phyloP scores from a whole-genome alignment of 2,888 invertebrate genomes.

The Oligia fasciuncula region DNA sequence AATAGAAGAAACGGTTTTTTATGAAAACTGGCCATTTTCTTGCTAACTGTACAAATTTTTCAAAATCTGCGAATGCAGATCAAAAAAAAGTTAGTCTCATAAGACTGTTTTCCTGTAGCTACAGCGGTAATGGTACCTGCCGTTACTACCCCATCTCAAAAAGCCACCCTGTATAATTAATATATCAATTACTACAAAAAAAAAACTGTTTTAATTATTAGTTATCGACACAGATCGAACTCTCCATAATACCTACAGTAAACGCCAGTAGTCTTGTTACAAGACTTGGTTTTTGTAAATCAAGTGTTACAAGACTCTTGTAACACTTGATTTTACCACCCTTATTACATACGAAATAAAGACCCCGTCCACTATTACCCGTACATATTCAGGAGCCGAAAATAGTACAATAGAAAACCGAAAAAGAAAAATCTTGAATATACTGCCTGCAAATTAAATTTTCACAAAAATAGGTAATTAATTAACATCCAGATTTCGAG shows the following conservation, averaged over 20 bases:
- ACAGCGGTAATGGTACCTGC: too few relatives aligned
- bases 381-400: background rate
- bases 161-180: background rate
- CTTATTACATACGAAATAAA: background rate
- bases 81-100: too few relatives aligned
- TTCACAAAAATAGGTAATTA: background rate
- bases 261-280: background rate
- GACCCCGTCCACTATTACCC: background rate
- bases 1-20: too few relatives aligned
- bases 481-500: background rate
- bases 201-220: background rate
- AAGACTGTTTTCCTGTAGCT: too few relatives aligned
- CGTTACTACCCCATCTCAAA: too few relatives aligned
- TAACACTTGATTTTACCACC: background rate
- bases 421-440: background rate
- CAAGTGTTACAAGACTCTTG: too few relatives aligned
- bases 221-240: background rate
- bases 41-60: too few relatives aligned
- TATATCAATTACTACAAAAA: background rate
- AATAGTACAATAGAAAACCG: background rate
- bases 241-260: background rate
- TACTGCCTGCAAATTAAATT: background rate
- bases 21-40: too few relatives aligned
- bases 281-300: too few relatives aligned
- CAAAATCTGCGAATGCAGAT: too few relatives aligned